Base-by-base conservation (phyloP, 2,113 vertebrate genomes). In the Alaudala cheleensis region DNA sequence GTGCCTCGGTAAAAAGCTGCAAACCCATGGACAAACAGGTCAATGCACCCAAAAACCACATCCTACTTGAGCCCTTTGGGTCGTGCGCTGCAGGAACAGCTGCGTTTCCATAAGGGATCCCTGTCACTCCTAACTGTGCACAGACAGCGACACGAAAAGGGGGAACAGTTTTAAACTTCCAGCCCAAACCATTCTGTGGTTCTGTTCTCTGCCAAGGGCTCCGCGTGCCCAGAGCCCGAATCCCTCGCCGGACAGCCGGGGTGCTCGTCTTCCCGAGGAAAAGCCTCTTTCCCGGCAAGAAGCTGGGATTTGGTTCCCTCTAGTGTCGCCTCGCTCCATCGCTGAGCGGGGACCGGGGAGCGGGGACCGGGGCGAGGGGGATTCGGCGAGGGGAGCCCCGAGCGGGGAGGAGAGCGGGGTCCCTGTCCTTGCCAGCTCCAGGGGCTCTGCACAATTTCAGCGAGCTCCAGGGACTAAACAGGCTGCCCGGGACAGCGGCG, bases 281-380 rank as follows among this genome's bases (percentile, higher is more conserved):
- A 12, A 33, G 39, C 22, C 6, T 6, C 37, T 7, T 65, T 54
- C 15, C 67, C 11, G 42, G 18, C 49, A 5, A 69, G 91, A 93
- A 80, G 67, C 86, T 86, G 81, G 92, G 49, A 54, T 65, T 29
- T 93, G 92, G 57, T 81, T 81, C 92, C 92, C 92, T 70, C 92
- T 90, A 93, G 92, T 54, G 92, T 90, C 51, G 34, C 26, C 3
- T 39, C 25, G 19, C 61, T 73, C 74, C 14, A 3, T 2, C 50
- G 83, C 83, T 22, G 77, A 87, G 44, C 81, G 9, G 82, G 33
- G 28, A 62, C 33, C 18, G 28, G 44, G 3, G 5, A 53, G 19
- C 2, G 47, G n/a, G 54, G 54, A 60, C 45, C 5, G 54, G 16
- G 45, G 11, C 26, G 22, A 51, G 72, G 54, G 44, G 47, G 5